These are phyloP conservation scores for Cerastis rubricosa DNA, from an alignment of 2,888 invertebrate species.

Conservation along the genomic window DNA sequence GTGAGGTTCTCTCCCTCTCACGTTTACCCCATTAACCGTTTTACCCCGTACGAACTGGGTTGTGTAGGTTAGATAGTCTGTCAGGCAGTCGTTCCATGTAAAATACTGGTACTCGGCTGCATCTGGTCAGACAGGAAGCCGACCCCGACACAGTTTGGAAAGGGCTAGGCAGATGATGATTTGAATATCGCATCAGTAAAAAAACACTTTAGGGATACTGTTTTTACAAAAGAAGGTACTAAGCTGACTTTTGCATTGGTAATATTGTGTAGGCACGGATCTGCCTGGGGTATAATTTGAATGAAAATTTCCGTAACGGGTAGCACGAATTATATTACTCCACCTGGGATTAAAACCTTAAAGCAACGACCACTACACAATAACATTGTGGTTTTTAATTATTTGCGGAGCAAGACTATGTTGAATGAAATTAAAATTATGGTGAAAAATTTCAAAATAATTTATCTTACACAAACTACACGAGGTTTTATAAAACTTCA, in stretches of 20 bases:
- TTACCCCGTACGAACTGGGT: too few species aligned
- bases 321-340: constrained; percentile 28
- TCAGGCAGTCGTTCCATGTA: too few species aligned
- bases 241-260: not conserved
- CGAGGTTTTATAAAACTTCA: not conserved
- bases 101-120: too few species aligned
- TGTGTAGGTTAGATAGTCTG: too few species aligned
- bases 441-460: not conserved
- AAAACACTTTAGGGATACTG: too few species aligned
- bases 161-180: too few species aligned
- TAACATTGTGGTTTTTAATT: constrained; percentile 26
- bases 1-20: too few species aligned
- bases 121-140: too few species aligned
- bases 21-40: too few species aligned
- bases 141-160: too few species aligned
- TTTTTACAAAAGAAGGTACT: too few species aligned
- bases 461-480: not conserved
- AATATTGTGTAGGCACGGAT: constrained; percentile 3
- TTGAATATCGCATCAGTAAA: not conserved
- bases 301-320: constrained; percentile 24
- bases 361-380: constrained; percentile 3
- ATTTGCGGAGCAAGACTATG: not conserved
- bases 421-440: not conserved
- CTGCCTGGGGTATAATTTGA: constrained; percentile 17
- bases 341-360: constrained; percentile 3